These are phyloP conservation scores for Aspidiotus destructor DNA, from an alignment of 2,888 invertebrate species.

Conservation along the genomic window DNA sequence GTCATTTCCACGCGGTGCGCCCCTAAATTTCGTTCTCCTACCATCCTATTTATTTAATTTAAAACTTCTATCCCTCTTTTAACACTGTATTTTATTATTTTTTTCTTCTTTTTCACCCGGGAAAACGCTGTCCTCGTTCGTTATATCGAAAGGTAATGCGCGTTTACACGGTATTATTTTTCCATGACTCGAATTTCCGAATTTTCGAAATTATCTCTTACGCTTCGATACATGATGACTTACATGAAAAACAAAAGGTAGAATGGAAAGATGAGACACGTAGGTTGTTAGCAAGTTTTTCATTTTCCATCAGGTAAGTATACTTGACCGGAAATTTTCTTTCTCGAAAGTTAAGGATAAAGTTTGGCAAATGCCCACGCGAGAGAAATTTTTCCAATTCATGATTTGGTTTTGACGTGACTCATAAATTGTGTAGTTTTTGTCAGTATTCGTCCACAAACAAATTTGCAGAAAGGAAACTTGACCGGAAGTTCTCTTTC, in stretches of 20 bases:
- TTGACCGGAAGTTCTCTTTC: too few species aligned
- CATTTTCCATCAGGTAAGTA: too few species aligned
- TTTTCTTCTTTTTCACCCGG: constrained; percentile 7
- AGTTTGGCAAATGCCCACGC: too few species aligned
- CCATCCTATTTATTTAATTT: constrained; percentile 34
- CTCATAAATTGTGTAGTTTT: too few species aligned
- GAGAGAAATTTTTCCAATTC: too few species aligned
- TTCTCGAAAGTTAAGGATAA: too few species aligned
- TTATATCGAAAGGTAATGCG: constrained; percentile 23
- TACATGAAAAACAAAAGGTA: background rate
- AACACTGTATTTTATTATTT: constrained; percentile 15
- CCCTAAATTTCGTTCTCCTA: constrained; percentile 32
- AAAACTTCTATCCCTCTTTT: constrained; percentile 33
- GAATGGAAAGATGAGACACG: too few species aligned
- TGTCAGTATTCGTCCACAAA: too few species aligned
- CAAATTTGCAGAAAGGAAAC: too few species aligned
- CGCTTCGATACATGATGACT: background rate
- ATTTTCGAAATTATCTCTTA: background rate
- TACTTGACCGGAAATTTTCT: too few species aligned
- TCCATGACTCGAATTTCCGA: background rate
- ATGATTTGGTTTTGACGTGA: too few species aligned
- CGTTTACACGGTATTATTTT: constrained; percentile 9
- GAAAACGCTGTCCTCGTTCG: constrained; percentile 27
- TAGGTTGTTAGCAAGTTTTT: too few species aligned
- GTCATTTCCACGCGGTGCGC: constrained; percentile 36